Evolutionary conservation across 2,113 vertebrate species (phyloP).

Genomic region (Melanotaenia duboulayi): DNA sequence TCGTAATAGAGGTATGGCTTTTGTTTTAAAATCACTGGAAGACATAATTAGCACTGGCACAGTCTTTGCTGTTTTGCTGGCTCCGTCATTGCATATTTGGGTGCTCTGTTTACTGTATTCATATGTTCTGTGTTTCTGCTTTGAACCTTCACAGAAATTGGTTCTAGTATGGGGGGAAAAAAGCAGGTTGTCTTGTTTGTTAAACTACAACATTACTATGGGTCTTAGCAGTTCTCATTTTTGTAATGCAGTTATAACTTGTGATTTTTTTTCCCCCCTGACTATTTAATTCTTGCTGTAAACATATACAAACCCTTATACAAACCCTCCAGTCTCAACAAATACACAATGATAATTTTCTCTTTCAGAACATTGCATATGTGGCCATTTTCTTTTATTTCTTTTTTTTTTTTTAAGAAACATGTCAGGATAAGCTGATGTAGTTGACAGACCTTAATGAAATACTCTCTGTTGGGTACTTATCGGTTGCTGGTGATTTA

Average conservation of each 20-base stretch:
- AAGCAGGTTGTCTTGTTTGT: not conserved
- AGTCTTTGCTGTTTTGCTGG: slow-evolving; percentile 12
- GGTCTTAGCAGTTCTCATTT: not conserved
- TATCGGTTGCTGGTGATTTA: not conserved
- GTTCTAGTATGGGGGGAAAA: not conserved
- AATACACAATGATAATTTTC: not conserved
- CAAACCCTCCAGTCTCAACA: not conserved
- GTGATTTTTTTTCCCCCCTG: not conserved
- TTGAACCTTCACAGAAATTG: slow-evolving; percentile 6
- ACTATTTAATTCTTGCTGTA: not conserved
- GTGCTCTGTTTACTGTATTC: slow-evolving; percentile 36
- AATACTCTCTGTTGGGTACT: not conserved
- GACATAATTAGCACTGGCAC: slow-evolving; percentile 42
- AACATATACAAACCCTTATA: not conserved
- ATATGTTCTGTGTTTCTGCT: slow-evolving; percentile 28
- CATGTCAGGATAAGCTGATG: no score
- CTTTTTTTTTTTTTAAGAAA: no score
- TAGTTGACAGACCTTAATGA: no score
- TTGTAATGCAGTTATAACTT: not conserved
- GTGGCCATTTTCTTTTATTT: no score
- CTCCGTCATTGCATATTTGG: slow-evolving; percentile 38
- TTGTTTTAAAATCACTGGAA: slow-evolving; percentile 46
- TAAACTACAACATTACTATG: not conserved
- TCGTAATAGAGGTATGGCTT: slow-evolving; percentile 46
- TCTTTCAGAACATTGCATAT: no score